These are phyloP conservation scores for Ormyrus rosae DNA, from an alignment of 2,888 invertebrate species.

Conservation along the genomic window DNA sequence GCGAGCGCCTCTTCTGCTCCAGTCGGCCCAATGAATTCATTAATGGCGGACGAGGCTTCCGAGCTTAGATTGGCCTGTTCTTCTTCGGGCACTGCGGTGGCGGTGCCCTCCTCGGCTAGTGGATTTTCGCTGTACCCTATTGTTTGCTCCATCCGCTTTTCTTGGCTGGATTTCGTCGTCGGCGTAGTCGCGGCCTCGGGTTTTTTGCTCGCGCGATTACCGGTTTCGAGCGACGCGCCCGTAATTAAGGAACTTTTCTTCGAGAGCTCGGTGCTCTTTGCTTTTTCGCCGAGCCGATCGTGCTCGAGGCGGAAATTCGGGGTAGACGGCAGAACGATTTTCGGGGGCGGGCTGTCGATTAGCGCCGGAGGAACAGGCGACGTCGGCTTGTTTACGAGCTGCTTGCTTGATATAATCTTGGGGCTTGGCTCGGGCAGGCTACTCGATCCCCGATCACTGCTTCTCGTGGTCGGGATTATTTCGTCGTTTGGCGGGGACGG, in stretches of 20 bases:
- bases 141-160: background rate
- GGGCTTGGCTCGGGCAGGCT: too few species aligned
- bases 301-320: background rate
- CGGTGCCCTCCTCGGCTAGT: too few species aligned
- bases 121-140: background rate
- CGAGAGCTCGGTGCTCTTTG: background rate
- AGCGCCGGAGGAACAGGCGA: background rate
- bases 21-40: conserved; percentile 4
- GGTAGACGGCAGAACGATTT: conserved; percentile 5
- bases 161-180: background rate
- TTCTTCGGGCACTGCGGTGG: background rate
- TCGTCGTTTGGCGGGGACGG: background rate
- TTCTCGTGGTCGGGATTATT: background rate
- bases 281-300: background rate
- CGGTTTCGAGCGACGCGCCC: background rate
- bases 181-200: background rate
- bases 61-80: background rate
- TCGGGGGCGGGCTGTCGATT: conserved; percentile 10
- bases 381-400: conserved; percentile 27
- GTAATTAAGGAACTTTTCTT: background rate
- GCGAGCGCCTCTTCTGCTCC: background rate
- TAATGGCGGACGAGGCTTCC: background rate
- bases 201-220: conserved; percentile 10
- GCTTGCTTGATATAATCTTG: background rate
- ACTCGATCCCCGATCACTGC: conserved; percentile 18